phyloP scores from a whole-genome alignment of 2,797 vertebrate genomes.

The Channa striata region DNA sequence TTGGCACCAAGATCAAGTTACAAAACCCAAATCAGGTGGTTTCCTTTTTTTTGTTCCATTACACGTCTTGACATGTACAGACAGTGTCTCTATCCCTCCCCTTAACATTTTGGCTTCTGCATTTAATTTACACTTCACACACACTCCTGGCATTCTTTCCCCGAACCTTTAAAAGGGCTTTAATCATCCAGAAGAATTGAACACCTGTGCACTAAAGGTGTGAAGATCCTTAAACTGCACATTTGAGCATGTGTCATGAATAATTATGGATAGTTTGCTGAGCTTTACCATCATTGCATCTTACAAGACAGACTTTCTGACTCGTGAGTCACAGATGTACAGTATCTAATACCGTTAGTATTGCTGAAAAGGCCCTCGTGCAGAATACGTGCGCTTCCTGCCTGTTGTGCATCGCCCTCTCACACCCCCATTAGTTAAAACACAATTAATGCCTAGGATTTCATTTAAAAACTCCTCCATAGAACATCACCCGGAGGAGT shows the following conservation, averaged over 20 bases:
- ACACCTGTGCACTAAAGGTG: slow-evolving; percentile 20
- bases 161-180: background rate
- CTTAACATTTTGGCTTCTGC: background rate
- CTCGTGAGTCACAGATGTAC: background rate
- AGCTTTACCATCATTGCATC: background rate
- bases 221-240: background rate
- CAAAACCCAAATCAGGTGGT: too few relatives aligned
- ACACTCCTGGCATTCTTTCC: background rate
- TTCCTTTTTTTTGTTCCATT: too few relatives aligned
- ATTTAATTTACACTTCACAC: background rate
- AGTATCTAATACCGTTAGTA: too few relatives aligned
- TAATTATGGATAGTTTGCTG: slow-evolving; percentile 9
- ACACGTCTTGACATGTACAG: too few relatives aligned
- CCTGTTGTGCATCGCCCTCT: too few relatives aligned
- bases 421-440: too few relatives aligned
- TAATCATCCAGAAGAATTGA: slow-evolving; percentile 24
- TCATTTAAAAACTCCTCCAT: too few relatives aligned
- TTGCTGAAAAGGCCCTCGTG: too few relatives aligned
- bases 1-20: too few relatives aligned
- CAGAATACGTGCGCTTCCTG: too few relatives aligned
- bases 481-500: too few relatives aligned
- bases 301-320: background rate
- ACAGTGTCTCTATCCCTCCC: background rate
- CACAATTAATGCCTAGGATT: too few relatives aligned
- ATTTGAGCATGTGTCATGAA: background rate